Conservation (phyloP, 2,797 vertebrate species). For the Percopsis omiscomaycus region DNA sequence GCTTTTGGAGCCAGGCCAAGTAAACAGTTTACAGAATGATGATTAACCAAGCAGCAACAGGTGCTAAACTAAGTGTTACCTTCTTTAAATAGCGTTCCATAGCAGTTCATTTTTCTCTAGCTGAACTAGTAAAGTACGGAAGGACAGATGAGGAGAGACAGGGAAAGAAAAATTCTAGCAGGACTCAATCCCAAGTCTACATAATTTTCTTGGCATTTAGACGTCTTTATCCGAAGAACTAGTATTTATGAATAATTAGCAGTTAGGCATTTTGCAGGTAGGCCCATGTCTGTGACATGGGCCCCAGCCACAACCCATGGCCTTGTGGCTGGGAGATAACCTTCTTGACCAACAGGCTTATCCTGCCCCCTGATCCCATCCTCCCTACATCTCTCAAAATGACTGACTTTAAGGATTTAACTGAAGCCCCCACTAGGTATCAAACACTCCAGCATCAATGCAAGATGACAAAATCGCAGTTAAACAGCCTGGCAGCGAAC, state of each 20-base stretch:
- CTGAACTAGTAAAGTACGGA: background rate
- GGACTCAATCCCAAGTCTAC: background rate
- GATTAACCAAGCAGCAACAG: constrained; percentile 30
- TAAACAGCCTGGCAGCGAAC: constrained; percentile 3
- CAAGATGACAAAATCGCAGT: constrained; percentile 39
- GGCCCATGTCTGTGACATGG: too few relatives aligned
- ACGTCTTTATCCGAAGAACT: background rate
- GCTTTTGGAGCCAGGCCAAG: constrained; percentile 30
- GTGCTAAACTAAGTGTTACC: constrained; percentile 9
- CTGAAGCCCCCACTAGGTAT: constrained; percentile 5
- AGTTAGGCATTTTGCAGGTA: background rate
- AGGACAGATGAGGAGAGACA: too few relatives aligned
- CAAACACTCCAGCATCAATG: constrained; percentile 13
- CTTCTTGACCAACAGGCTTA: background rate
- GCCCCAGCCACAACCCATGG: too few relatives aligned
- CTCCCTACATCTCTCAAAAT: constrained; percentile 2
- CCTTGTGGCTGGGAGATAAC: background rate
- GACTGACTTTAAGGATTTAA: constrained; percentile 5
- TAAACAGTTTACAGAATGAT: constrained; percentile 17
- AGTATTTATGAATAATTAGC: background rate
- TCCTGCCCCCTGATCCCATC: constrained; percentile 1
- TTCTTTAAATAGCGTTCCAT: background rate
- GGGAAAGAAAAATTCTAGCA: background rate
- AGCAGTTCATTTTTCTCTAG: background rate
- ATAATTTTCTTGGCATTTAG: too few relatives aligned